phyloP scores from a whole-genome alignment of 2,113 vertebrate genomes.

The Coracopsis vasa region DNA sequence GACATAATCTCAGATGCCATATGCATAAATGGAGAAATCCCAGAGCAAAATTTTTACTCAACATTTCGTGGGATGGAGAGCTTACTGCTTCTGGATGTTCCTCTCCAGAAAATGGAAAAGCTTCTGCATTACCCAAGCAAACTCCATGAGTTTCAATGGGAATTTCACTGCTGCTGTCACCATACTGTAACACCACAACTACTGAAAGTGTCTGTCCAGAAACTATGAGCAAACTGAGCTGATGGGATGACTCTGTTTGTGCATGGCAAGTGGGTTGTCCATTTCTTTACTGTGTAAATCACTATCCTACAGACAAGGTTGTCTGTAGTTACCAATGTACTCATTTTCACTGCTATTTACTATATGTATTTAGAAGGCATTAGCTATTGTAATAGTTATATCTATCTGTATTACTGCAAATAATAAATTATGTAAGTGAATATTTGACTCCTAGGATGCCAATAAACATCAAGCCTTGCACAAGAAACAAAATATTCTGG shows the following conservation, averaged over 20 bases:
- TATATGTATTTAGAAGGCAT: neutral
- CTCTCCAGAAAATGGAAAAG: neutral
- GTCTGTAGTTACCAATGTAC: neutral
- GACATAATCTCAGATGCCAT: neutral
- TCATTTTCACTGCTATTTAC: neutral
- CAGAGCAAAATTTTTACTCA: neutral
- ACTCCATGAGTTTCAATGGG: neutral
- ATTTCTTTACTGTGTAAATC: neutral
- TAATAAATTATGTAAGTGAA: neutral
- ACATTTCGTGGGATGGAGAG: fast-evolving
- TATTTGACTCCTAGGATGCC: neutral
- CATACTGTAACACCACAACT: neutral
- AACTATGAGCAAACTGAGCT: neutral
- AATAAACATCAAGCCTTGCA: neutral
- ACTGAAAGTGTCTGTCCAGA: neutral
- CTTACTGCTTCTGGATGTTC: neutral
- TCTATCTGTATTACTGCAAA: neutral
- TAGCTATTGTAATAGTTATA: neutral
- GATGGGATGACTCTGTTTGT: neutral
- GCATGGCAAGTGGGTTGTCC: neutral
- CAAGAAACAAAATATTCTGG: neutral
- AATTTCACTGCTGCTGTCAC: neutral
- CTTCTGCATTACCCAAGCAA: neutral
- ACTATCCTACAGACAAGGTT: neutral
- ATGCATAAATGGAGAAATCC: neutral